Percentiles rank a stretch among this genome's conserved stretches.
Evolutionary conservation across 2,113 vertebrate genomes (phyloP).

Genomic region (Dicentrarchus labrax): DNA sequence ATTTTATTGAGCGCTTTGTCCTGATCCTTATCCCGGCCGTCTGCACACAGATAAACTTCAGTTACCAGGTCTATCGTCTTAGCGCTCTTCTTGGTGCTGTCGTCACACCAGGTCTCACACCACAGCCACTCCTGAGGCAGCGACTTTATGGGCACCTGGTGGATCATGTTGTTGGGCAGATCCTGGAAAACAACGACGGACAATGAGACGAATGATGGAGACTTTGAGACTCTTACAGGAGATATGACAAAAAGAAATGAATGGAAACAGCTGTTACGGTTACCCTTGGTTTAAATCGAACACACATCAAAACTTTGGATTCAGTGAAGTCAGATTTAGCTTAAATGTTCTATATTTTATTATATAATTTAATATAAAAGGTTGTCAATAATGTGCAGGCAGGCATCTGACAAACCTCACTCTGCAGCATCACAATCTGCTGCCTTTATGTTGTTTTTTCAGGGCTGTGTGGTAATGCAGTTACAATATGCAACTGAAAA

Average conservation of each 20-base stretch:
- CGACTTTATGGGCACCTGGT: constrained; percentile 98
- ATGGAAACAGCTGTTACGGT: neutral
- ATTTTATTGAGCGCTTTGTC: neutral
- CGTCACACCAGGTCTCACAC: constrained; percentile 99
- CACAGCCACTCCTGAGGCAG: constrained; percentile 99
- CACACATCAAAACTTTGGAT: too few species aligned
- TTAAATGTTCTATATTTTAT: too few species aligned
- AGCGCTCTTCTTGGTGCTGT: constrained; percentile 91
- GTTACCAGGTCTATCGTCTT: constrained; percentile 98
- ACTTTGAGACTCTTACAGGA: neutral
- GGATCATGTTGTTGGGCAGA: constrained; percentile 99
- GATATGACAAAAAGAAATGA: neutral
- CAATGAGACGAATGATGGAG: neutral
- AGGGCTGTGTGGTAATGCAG: too few species aligned
- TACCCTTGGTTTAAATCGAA: neutral
- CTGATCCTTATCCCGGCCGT: neutral
- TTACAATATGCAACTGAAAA: too few species aligned
- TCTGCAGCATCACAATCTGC: too few species aligned
- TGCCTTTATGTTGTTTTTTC: too few species aligned
- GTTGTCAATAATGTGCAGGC: too few species aligned
- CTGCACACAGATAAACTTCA: neutral
- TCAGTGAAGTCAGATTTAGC: too few species aligned
- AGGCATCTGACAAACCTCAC: too few species aligned
- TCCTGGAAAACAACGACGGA: constrained; percentile 82
- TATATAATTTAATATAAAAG: too few species aligned